Conservation (phyloP, 2,113 vertebrate genomes). For the Thermophis baileyi region DNA sequence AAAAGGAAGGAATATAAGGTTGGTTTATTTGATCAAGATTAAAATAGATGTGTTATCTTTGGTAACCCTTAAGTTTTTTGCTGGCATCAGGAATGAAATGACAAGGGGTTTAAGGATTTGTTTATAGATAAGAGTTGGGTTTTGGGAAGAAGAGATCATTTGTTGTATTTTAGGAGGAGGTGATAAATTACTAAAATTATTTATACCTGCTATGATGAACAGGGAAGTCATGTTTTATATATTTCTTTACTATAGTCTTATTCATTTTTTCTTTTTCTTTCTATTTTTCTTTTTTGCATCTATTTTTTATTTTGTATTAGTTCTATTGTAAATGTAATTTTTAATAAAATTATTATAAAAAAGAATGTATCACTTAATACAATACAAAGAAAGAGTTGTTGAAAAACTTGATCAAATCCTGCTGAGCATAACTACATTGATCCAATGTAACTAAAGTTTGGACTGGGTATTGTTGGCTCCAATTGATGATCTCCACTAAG, state of each 20-base stretch:
- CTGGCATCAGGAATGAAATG: neutral
- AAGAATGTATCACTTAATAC: neutral
- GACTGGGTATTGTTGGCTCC: neutral
- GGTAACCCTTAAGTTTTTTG: neutral
- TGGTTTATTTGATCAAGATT: neutral
- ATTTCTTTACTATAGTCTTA: neutral
- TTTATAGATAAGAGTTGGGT: neutral
- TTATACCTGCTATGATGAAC: neutral
- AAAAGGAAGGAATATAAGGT: neutral
- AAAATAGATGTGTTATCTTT: neutral
- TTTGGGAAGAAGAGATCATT: neutral
- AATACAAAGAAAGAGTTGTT: neutral
- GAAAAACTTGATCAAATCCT: neutral
- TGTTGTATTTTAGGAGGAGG: neutral
- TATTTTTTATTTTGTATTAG: neutral
- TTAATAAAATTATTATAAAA: neutral
- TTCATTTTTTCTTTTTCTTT: neutral
- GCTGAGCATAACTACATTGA: neutral
- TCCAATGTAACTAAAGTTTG: neutral
- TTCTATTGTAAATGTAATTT: neutral
- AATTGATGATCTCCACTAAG: neutral
- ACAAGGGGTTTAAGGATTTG: neutral
- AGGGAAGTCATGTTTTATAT: neutral
- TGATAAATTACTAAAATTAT: neutral
- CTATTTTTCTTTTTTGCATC: neutral